Evolutionary conservation across 2,888 invertebrate genomes (phyloP), one percentile per base, ranked within the genome.

Genomic region (Leptura quadrifasciata): DNA sequence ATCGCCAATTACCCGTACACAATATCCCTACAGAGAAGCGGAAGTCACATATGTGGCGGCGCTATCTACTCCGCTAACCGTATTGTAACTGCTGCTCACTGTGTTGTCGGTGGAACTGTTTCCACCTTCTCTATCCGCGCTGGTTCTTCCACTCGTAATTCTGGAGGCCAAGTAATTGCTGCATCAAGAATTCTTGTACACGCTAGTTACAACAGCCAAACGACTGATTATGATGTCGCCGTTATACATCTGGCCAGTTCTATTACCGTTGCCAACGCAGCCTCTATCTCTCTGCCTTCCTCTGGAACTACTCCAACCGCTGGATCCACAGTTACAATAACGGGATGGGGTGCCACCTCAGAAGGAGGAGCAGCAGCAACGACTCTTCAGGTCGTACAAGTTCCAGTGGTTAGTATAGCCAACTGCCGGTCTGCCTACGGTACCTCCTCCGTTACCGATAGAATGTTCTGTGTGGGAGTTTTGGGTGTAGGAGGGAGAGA

Each of bases 391-490:
- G 71, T 74, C 2, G 75, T 79, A 3, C 52, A 77, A 52, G 77
- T 79, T 24, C 79, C 79, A n/a, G 63, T 77, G n/a, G 52, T 79
- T 8, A 70, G 58, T 54, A 67, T 47, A 21, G 67, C 17, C 15
- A 61, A 61, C 15, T 79, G 79, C 31, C 31, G 60, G 15, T 8
- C 17, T 8, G 60, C 71, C 6, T 71, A 71, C n/a, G 61, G 55
- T 5, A 27, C 27, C 12, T n/a, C 17, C 10, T 27, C 47, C 12
- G 80, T 86, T 15, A 90, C 91, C 0, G 82, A 86, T 0, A 89
- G 90, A 24, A 92, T 92, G 92, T 90, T 92, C 83, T 92, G 92
- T 70, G 91, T 91, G 0, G 91, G 91, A 0, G 90, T 90, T 20
- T 89, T 90, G 81, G 87, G 83, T 0, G 89, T 90, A 2, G 90